These are phyloP conservation scores for Sebastes fasciatus DNA, from an alignment of 2,113 vertebrate species.

Conservation along the genomic window DNA sequence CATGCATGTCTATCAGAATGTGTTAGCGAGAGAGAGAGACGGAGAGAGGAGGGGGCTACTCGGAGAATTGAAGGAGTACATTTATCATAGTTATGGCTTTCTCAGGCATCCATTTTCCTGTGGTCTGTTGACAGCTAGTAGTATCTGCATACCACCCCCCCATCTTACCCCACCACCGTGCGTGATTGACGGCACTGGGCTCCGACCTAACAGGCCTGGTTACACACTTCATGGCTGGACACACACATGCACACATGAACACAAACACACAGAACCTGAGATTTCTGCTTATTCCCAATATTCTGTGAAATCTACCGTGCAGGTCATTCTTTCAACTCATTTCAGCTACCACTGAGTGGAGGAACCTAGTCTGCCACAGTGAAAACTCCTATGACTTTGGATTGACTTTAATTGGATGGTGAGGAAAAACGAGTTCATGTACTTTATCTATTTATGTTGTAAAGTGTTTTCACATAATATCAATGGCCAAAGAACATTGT, in stretches of 20 bases:
- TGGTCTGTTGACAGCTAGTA: slow-evolving; percentile 90
- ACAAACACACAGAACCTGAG: slow-evolving; percentile 6
- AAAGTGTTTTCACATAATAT: background rate
- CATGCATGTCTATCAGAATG: slow-evolving; percentile 76
- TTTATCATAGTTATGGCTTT: slow-evolving; percentile 99
- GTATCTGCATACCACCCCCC: slow-evolving; percentile 75
- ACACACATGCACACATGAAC: slow-evolving; percentile 16
- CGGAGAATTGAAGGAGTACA: slow-evolving; percentile 83
- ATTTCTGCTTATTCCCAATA: slow-evolving; percentile 31
- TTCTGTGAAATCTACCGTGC: background rate
- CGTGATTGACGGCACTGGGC: slow-evolving; percentile 72
- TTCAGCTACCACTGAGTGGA: background rate
- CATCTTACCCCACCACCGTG: slow-evolving; percentile 22
- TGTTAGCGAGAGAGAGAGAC: slow-evolving; percentile 54
- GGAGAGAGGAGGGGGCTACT: slow-evolving; percentile 65
- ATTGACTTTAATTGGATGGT: slow-evolving; percentile 5
- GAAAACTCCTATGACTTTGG: background rate
- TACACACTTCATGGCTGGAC: slow-evolving; percentile 59
- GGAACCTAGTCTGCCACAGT: background rate
- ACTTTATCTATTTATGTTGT: background rate
- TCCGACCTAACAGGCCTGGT: slow-evolving; percentile 62
- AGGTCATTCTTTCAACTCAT: slow-evolving; percentile 42
- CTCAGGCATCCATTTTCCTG: slow-evolving; percentile 95
- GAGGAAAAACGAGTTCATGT: slow-evolving; percentile 5
- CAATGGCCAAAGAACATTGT: background rate